These are phyloP conservation scores for Drosophila auraria DNA, from an alignment of 1,140 invertebrate species.

Conservation along the genomic window DNA sequence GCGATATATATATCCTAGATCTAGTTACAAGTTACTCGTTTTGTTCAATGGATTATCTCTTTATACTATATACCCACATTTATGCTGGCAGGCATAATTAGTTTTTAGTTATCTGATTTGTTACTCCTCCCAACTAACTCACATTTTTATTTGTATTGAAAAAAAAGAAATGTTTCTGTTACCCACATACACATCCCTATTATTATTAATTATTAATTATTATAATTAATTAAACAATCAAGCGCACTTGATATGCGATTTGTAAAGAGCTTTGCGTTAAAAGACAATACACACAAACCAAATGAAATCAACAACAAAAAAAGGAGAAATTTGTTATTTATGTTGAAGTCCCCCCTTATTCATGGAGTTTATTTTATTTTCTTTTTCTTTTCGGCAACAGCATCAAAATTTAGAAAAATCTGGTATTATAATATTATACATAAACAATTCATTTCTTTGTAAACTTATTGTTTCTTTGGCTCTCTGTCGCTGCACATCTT, in stretches of 20 bases:
- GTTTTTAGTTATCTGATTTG: conserved; percentile 58
- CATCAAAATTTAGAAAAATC: conserved; percentile 27
- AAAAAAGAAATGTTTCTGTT: conserved; percentile 72
- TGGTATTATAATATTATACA: conserved; percentile 43
- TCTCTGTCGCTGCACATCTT: conserved; percentile 43
- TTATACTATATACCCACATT: conserved; percentile 26
- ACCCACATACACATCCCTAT: conserved; percentile 38
- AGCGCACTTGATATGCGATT: conserved; percentile 33
- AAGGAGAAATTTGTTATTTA: conserved; percentile 22
- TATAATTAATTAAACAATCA: conserved; percentile 47
- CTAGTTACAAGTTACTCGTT: conserved; percentile 71
- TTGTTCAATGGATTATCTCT: conserved; percentile 75
- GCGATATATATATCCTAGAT: conserved; percentile 44
- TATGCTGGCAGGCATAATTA: conserved; percentile 56
- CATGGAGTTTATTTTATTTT: conserved; percentile 52
- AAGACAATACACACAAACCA: conserved; percentile 19
- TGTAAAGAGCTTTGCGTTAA: conserved; percentile 39
- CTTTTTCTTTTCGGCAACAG: conserved; percentile 4
- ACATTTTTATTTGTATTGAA: conserved; percentile 77
- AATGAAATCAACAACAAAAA: conserved; percentile 38
- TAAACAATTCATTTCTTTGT: conserved; percentile 32
- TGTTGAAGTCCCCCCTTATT: conserved; percentile 21
- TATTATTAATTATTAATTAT: conserved; percentile 34
- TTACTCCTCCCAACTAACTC: conserved; percentile 45
- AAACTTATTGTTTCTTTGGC: conserved; percentile 57